Evolutionary conservation across 2,888 invertebrate genomes (phyloP).

Genomic region (Ectemnius lituratus): DNA sequence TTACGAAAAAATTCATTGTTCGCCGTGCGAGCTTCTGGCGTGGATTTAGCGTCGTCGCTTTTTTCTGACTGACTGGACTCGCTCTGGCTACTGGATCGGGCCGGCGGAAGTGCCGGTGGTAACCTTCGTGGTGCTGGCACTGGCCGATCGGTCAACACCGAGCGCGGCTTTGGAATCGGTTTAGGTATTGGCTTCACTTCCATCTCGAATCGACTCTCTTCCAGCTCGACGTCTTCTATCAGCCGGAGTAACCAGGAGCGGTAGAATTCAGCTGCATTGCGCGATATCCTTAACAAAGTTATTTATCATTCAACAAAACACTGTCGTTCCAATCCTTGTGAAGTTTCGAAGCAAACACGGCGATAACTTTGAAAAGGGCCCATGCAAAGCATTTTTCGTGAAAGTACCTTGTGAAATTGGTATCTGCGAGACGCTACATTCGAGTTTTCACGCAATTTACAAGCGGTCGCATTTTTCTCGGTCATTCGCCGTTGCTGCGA

Average conservation of each 20-base stretch:
- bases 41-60: conserved; percentile 64
- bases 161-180: conserved; percentile 73
- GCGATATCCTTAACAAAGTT: conserved; percentile 32
- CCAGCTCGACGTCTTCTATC: conserved; percentile 33
- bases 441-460: too few relatives aligned
- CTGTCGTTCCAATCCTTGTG: not conserved
- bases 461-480: not conserved
- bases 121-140: conserved; percentile 65
- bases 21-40: conserved; percentile 34
- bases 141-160: conserved; percentile 64
- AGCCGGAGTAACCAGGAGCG: conserved; percentile 46
- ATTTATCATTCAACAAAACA: not conserved
- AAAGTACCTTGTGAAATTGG: too few relatives aligned
- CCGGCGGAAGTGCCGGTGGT: conserved; percentile 36
- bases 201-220: conserved; percentile 56
- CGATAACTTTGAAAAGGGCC: not conserved
- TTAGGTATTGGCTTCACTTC: conserved; percentile 73
- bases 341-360: not conserved
- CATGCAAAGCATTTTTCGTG: conserved; percentile 4
- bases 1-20: conserved; percentile 69
- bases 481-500: not conserved
- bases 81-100: conserved; percentile 61
- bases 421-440: too few relatives aligned
- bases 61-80: conserved; percentile 69
- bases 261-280: conserved; percentile 42